Conservation (phyloP, 2,797 vertebrate species). For the Sebastiscus tertius region DNA sequence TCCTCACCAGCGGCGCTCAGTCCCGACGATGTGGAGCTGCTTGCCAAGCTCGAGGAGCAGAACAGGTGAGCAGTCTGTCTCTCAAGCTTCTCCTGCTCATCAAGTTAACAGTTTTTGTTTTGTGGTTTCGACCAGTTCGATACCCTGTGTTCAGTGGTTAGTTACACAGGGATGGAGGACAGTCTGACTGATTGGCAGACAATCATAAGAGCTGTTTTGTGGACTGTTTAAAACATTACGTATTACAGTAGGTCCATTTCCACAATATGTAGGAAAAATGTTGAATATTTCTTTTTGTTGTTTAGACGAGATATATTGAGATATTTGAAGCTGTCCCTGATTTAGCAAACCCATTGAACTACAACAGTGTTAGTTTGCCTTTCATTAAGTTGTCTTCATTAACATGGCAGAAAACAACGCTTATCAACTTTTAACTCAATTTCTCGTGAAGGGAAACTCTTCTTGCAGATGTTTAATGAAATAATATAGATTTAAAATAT, state of each 20-base stretch:
- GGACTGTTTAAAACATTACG: background rate
- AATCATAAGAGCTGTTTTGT: background rate
- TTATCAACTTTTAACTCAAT: background rate
- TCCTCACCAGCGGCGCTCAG: slow-evolving; percentile 90
- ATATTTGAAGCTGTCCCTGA: background rate
- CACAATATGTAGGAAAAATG: background rate
- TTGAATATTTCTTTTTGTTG: background rate
- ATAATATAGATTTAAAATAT: background rate
- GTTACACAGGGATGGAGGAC: background rate
- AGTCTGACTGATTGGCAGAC: background rate
- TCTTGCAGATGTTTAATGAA: background rate
- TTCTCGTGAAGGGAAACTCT: too few relatives aligned
- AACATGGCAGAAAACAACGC: background rate
- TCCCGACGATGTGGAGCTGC: slow-evolving; percentile 94
- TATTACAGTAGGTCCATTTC: background rate
- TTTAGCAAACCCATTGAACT: background rate
- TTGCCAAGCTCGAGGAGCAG: slow-evolving; percentile 97
- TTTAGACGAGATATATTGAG: background rate
- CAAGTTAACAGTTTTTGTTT: background rate
- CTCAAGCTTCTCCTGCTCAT: background rate
- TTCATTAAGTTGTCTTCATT: background rate
- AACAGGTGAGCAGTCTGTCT: slow-evolving; percentile 86
- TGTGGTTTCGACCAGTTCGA: background rate
- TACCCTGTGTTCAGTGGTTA: background rate
- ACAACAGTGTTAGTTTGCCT: background rate